Evolutionary conservation across 2,797 vertebrate species (phyloP).

Genomic region (Neostethus bicornis): DNA sequence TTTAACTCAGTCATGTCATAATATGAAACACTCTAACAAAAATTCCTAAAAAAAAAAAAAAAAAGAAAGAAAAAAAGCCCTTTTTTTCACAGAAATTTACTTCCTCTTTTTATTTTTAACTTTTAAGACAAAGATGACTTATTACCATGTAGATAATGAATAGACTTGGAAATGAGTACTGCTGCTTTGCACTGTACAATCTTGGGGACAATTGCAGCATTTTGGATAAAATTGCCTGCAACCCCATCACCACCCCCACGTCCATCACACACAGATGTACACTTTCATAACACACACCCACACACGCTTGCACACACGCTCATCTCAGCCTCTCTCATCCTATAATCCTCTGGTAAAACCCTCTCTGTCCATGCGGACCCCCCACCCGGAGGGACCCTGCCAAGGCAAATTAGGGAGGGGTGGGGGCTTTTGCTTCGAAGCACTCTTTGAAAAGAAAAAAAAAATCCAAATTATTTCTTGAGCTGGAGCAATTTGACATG

Average conservation of each 20-base stretch:
- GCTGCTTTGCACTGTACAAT: slow-evolving; percentile 79
- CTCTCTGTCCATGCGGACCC: slow-evolving; percentile 82
- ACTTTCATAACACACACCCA: slow-evolving; percentile 50
- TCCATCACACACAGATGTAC: slow-evolving; percentile 59
- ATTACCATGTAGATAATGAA: slow-evolving; percentile 85
- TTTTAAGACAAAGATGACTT: slow-evolving; percentile 84
- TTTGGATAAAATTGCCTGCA: slow-evolving; percentile 84
- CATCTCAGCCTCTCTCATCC: slow-evolving; percentile 71
- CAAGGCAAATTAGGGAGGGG: slow-evolving; percentile 84
- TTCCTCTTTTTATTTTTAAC: slow-evolving; percentile 56
- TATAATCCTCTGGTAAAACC: slow-evolving; percentile 80
- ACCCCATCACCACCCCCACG: slow-evolving; percentile 48
- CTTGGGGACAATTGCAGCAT: slow-evolving; percentile 85
- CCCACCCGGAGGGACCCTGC: slow-evolving; percentile 83
- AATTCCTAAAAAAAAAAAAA: slow-evolving; percentile 72
- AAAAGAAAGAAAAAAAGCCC: too few species aligned
- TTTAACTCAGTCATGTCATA: slow-evolving; percentile 79
- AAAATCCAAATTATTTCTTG: slow-evolving; percentile 94
- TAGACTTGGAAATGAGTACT: slow-evolving; percentile 80
- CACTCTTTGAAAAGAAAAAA: slow-evolving; percentile 76
- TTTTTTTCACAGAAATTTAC: too few species aligned
- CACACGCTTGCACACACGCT: slow-evolving; percentile 36
- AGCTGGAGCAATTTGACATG: slow-evolving; percentile 98
- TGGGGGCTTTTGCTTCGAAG: slow-evolving; percentile 92
- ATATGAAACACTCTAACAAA: slow-evolving; percentile 62